phyloP scores from a whole-genome alignment of 2,797 vertebrate species.

The Coracias cyanogaster region DNA sequence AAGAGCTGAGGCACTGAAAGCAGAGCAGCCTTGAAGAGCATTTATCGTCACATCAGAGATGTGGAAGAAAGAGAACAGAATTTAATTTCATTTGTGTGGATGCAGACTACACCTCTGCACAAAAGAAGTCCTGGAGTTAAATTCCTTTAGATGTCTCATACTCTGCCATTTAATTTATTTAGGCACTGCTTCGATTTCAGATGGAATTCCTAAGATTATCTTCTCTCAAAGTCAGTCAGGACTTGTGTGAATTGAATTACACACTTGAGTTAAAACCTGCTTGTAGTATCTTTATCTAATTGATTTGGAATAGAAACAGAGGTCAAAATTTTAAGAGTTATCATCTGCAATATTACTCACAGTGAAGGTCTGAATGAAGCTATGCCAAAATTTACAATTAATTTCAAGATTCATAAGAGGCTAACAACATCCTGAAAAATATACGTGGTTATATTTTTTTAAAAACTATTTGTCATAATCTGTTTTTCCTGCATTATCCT shows the following conservation, averaged over 20 bases:
- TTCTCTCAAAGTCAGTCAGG: not conserved
- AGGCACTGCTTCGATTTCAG: not conserved
- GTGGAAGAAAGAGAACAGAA: not conserved
- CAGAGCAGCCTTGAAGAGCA: not conserved
- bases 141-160: not conserved
- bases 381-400: slow-evolving; percentile 6
- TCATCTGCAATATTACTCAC: not conserved
- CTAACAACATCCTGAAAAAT: not conserved
- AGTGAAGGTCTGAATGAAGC: not conserved
- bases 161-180: slow-evolving; percentile 10
- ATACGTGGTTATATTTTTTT: not conserved
- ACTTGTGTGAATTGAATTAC: not conserved
- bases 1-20: not conserved
- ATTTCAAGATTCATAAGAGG: not conserved
- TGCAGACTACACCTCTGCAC: not conserved
- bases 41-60: not conserved
- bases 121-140: not conserved
- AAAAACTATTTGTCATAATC: not conserved
- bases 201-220: not conserved
- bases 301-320: slow-evolving; percentile 2
- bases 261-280: not conserved
- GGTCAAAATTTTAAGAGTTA: not conserved
- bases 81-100: not conserved
- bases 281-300: not conserved
- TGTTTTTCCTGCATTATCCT: slow-evolving; percentile 15